Evolutionary conservation across 2,113 vertebrate genomes (phyloP).

Genomic region (Anolis sagrei): DNA sequence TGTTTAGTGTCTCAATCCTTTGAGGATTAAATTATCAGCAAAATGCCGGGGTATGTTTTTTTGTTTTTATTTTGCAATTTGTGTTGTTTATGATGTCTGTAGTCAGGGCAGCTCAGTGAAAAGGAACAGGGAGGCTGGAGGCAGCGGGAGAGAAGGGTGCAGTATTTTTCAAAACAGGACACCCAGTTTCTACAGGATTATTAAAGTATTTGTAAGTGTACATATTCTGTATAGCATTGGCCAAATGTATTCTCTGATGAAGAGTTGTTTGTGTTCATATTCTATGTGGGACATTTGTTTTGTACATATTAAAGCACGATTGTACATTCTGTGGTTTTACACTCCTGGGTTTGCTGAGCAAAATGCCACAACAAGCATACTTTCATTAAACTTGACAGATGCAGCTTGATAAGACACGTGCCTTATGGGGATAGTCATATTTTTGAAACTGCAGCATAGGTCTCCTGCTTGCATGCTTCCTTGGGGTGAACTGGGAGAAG

Average conservation of each 20-base stretch:
- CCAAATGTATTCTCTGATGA: not conserved
- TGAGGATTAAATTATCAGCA: no score
- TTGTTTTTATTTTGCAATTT: not conserved
- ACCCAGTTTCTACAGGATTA: not conserved
- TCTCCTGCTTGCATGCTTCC: not conserved
- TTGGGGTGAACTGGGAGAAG: not conserved
- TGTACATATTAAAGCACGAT: constrained; percentile 22
- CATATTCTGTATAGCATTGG: not conserved
- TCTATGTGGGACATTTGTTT: not conserved
- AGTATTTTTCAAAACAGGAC: not conserved
- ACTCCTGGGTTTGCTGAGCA: not conserved
- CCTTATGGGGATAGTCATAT: not conserved
- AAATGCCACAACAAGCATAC: not conserved
- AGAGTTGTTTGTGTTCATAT: constrained; percentile 8
- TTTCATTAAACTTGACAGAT: not conserved
- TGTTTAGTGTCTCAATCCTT: not conserved
- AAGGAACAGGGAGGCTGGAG: not conserved
- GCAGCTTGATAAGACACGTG: not conserved
- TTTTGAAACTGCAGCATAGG: not conserved
- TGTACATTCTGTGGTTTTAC: constrained; percentile 14
- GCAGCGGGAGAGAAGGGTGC: not conserved
- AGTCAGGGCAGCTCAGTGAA: not conserved
- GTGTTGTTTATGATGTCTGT: not conserved
- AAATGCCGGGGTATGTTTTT: not conserved
- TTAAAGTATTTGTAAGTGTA: not conserved